These are phyloP conservation scores for Netelia inedita DNA, from an alignment of 2,888 invertebrate genomes.

Conservation along the genomic window DNA sequence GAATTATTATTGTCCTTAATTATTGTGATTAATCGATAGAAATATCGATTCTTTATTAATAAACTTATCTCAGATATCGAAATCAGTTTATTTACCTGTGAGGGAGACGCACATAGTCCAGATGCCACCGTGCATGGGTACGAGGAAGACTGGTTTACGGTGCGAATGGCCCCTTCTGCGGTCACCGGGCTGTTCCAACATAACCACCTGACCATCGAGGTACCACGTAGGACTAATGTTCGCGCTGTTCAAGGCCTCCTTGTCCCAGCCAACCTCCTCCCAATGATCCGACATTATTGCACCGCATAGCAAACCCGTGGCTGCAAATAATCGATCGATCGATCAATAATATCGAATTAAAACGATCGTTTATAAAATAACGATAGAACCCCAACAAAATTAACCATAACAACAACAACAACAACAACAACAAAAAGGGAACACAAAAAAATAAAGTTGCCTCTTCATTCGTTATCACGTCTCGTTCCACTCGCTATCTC, in stretches of 20 bases:
- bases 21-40: no score
- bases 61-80: no score
- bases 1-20: no score
- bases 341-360: not conserved
- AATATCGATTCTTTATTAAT: no score
- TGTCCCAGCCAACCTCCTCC: constrained; percentile 95
- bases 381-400: not conserved
- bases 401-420: not conserved
- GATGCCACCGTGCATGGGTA: constrained; percentile 96
- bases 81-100: constrained; percentile 87
- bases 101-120: constrained; percentile 95
- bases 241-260: constrained; percentile 87
- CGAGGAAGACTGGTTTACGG: constrained; percentile 88
- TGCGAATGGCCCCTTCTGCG: constrained; percentile 73
- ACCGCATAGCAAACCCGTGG: constrained; percentile 92
- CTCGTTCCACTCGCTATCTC: not conserved
- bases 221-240: constrained; percentile 90
- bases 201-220: constrained; percentile 91
- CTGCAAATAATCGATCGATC: constrained; percentile 69
- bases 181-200: constrained; percentile 83
- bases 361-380: not conserved
- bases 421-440: constrained; percentile 6
- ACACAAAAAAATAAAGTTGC: not conserved
- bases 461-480: not conserved
- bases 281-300: constrained; percentile 96